Evolutionary conservation across 2,797 vertebrate genomes (phyloP).

Genomic region (Sebastolobus altivelis): DNA sequence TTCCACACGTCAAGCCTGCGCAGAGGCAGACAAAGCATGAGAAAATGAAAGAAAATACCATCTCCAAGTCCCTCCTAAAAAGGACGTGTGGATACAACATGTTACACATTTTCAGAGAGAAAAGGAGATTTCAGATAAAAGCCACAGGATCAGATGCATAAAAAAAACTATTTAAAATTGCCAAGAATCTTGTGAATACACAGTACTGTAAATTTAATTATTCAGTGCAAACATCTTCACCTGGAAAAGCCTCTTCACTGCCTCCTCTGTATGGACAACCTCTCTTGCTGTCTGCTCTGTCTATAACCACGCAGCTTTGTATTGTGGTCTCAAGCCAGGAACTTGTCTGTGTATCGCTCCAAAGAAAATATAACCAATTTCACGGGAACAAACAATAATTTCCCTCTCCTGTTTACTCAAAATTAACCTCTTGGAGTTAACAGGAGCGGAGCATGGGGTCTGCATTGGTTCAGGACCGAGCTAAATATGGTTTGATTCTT

Average conservation of each 20-base stretch:
- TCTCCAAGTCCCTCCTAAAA: constrained; percentile 9
- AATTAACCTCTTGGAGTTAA: constrained; percentile 36
- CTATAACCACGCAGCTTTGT: constrained; percentile 31
- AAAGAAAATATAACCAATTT: constrained; percentile 63
- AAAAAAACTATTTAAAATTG: constrained; percentile 4
- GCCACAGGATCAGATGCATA: not conserved
- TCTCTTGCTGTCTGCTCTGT: constrained; percentile 27
- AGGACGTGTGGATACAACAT: constrained; percentile 7
- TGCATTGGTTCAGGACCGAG: not conserved
- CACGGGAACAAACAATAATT: constrained; percentile 69
- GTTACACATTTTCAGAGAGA: constrained; percentile 1
- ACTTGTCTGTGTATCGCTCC: constrained; percentile 43
- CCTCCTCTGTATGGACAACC: constrained; percentile 38
- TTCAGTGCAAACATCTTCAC: constrained; percentile 44
- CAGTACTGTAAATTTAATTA: constrained; percentile 37
- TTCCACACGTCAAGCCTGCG: constrained; percentile 65
- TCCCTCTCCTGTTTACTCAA: constrained; percentile 55
- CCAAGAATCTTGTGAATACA: constrained; percentile 10
- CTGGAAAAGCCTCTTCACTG: constrained; percentile 31
- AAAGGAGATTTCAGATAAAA: constrained; percentile 34
- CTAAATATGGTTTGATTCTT: constrained; percentile 12
- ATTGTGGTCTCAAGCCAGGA: constrained; percentile 41
- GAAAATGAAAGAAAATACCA: constrained; percentile 27
- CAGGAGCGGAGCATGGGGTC: constrained; percentile 9
- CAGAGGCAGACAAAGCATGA: constrained; percentile 55